Evolutionary conservation across 2,888 invertebrate genomes (phyloP), one percentile per base, ranked within the genome.

Genomic region (Lingula anatina): DNA sequence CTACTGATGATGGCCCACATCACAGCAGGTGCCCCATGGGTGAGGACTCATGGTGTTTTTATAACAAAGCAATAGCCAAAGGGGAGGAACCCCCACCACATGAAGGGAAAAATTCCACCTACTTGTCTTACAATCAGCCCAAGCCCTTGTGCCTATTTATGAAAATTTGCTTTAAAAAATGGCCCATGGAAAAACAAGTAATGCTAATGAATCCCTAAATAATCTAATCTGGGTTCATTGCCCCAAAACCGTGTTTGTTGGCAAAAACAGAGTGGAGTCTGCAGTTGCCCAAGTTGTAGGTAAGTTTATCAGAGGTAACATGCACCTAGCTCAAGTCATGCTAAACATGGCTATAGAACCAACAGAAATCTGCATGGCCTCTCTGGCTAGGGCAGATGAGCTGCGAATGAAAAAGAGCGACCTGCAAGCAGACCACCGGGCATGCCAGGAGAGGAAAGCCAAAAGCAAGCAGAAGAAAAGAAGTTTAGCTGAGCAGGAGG

Each of bases 161-260:
- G 21, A 49, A 27, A 23, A 28, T 15, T n/a, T 43, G 40, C 21
- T 44, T 9, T 27, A 47, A 18, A 25, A 43, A 20, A 36, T 47
- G 31, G 24, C 37, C 7, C 37, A 41, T 26, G 47, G 47, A 31
- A n/a, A 27, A 20, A 47, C 50, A 5, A 44, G 37, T 12, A 47
- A 50, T 28, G 42, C 18, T 24, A 48, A 48, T 28, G 50, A 50
- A 39, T 25, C 40, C 5, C 24, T 46, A 12, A 39, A 50, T 25
- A 35, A n/a, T n/a, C 12, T 47, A 15, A 35, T 50, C 15, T 50
- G 50, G 50, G 35, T n/a, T 2, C 37, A 26, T 1, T 41, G 41
- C n/a, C 41, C 46, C 9, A 47, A 50, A 31, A 41, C 41, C 15
- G 24, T 25, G 3, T 50, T 50, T 47, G 46, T 47, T 4, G 26